Percentiles rank a stretch among this genome's conserved stretches.
Evolutionary conservation across 2,888 invertebrate species (phyloP).

Genomic region (Linnaemya tessellans): DNA sequence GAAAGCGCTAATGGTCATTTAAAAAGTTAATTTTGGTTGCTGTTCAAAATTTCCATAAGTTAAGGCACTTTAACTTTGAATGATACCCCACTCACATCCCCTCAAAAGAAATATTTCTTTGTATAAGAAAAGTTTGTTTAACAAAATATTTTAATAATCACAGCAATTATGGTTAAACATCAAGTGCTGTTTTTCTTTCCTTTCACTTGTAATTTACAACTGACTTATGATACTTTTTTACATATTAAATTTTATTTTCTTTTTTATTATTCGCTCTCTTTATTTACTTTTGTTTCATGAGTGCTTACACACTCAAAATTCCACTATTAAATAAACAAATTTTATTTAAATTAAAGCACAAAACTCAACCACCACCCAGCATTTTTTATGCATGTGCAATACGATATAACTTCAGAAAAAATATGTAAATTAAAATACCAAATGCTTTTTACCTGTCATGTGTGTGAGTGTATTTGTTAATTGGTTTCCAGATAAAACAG

Average conservation of each 20-base stretch:
- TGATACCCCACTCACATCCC: too few relatives aligned
- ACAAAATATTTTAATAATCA: too few relatives aligned
- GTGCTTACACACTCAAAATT: not conserved
- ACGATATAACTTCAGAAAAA: not conserved
- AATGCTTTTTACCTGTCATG: not conserved
- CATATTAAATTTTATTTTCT: not conserved
- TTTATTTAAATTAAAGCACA: constrained; percentile 19
- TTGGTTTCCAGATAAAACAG: not conserved
- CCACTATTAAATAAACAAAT: constrained; percentile 30
- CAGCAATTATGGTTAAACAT: too few relatives aligned
- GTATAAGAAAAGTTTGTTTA: too few relatives aligned
- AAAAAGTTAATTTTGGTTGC: too few relatives aligned
- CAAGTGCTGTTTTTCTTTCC: not conserved
- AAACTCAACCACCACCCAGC: not conserved
- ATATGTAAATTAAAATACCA: constrained; percentile 7
- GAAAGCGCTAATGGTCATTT: too few relatives aligned
- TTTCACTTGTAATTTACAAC: not conserved
- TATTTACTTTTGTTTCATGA: not conserved
- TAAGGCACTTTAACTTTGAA: too few relatives aligned
- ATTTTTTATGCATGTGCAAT: not conserved
- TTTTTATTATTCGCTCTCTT: not conserved
- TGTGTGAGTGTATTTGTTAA: constrained; percentile 13
- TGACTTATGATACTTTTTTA: constrained; percentile 3
- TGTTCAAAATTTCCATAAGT: too few relatives aligned
- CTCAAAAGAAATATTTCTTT: too few relatives aligned